These are phyloP conservation scores for Zaprionus taronus DNA, from an alignment of 1,140 invertebrate species.

Conservation along the genomic window DNA sequence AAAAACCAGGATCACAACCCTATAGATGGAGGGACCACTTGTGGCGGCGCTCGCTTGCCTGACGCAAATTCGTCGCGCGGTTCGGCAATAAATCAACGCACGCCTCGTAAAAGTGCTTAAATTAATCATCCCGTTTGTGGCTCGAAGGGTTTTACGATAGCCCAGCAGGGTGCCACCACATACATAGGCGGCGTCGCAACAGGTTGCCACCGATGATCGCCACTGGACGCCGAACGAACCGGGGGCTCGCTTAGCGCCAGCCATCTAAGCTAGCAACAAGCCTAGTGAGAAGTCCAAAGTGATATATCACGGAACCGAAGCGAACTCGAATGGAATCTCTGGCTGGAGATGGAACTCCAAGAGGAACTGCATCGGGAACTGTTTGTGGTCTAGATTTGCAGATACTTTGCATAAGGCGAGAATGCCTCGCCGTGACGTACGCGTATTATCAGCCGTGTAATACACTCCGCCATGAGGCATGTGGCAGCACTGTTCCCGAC, in stretches of 20 bases:
- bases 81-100: constrained; percentile 76
- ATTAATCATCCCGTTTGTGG: constrained; percentile 82
- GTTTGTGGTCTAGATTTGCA: constrained; percentile 42
- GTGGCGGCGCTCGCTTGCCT: constrained; percentile 36
- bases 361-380: constrained; percentile 13
- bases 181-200: constrained; percentile 50
- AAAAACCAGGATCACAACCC: constrained; percentile 25
- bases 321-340: constrained; percentile 1
- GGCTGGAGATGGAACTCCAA: neutral
- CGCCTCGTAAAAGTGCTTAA: constrained; percentile 84
- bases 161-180: constrained; percentile 43
- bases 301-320: constrained; percentile 8
- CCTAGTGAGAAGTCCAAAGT: neutral
- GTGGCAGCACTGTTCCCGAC: constrained; percentile 21
- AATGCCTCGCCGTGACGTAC: neutral
- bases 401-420: constrained; percentile 73
- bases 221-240: constrained; percentile 32
- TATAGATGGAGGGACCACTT: constrained; percentile 27
- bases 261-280: constrained; percentile 16
- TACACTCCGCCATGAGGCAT: neutral
- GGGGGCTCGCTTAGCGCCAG: constrained; percentile 33
- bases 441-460: constrained; percentile 4
- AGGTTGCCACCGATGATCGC: constrained; percentile 67
- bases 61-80: constrained; percentile 67
- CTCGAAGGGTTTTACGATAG: constrained; percentile 73